These are phyloP conservation scores for Eulemur albifrons DNA, from an alignment of 2,797 vertebrate genomes.

Conservation along the genomic window DNA sequence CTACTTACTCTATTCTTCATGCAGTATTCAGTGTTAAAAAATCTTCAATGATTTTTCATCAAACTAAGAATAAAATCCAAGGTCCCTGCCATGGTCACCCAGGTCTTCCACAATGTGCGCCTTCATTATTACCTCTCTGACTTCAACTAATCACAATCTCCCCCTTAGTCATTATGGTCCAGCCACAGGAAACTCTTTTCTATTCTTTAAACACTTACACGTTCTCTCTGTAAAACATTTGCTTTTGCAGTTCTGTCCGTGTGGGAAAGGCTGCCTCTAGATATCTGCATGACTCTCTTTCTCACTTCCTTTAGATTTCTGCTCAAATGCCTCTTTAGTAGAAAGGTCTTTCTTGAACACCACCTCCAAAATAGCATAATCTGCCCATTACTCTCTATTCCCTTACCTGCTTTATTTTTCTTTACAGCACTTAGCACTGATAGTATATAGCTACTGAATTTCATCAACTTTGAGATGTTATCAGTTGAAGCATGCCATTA, in stretches of 20 bases:
- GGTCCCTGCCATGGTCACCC: neutral
- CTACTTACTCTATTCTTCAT: neutral
- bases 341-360: slow-evolving; percentile 13
- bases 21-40: neutral
- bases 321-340: neutral
- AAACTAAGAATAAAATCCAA: neutral
- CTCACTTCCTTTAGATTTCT: neutral
- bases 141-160: neutral
- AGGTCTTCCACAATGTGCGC: neutral
- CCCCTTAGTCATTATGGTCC: neutral
- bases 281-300: neutral
- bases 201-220: neutral
- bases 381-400: neutral
- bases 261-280: neutral
- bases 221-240: neutral
- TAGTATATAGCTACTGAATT: slow-evolving; percentile 30
- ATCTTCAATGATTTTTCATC: neutral
- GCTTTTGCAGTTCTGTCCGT: neutral
- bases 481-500: slow-evolving; percentile 29
- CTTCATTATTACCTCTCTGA: neutral
- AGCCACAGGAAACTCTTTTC: neutral
- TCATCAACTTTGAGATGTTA: slow-evolving; percentile 37
- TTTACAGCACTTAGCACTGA: slow-evolving; percentile 28
- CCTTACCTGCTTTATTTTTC: slow-evolving; percentile 40
- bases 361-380: neutral